These are phyloP conservation scores for Bubo scandiacus DNA, from an alignment of 2,113 vertebrate genomes.

Conservation along the genomic window DNA sequence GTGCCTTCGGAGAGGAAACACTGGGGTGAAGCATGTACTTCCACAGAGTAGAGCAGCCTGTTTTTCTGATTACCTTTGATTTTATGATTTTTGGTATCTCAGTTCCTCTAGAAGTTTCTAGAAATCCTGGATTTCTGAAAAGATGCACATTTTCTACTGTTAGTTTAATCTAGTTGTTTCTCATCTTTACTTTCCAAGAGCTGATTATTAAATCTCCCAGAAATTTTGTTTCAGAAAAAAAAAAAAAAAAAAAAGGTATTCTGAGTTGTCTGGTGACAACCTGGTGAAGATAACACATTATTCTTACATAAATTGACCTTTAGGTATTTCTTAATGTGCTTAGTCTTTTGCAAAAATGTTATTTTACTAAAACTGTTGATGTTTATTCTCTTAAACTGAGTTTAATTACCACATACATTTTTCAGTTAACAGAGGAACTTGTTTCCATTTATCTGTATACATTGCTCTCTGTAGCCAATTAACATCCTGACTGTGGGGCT, in stretches of 20 bases:
- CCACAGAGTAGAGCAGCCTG: neutral
- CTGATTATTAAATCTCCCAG: neutral
- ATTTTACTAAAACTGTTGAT: neutral
- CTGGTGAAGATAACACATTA: neutral
- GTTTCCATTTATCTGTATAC: constrained; percentile 1
- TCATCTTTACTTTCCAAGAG: neutral
- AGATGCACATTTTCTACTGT: neutral
- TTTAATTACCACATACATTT: constrained; percentile 33
- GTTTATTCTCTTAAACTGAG: constrained; percentile 33
- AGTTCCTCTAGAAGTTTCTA: neutral
- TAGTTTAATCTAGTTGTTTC: neutral
- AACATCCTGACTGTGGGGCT: neutral
- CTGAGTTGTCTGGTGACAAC: neutral
- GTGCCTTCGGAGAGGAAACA: neutral
- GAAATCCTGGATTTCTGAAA: neutral
- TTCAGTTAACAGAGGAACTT: neutral
- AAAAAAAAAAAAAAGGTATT: neutral
- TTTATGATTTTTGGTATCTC: neutral
- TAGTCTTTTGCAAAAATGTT: neutral
- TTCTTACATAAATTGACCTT: neutral
- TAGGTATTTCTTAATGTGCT: neutral
- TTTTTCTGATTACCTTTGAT: neutral
- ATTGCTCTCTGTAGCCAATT: constrained; percentile 3
- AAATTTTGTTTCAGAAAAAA: neutral
- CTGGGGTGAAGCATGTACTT: neutral